Evolutionary conservation across 2,888 invertebrate species (phyloP).

Genomic region (Stenichneumon culpator): DNA sequence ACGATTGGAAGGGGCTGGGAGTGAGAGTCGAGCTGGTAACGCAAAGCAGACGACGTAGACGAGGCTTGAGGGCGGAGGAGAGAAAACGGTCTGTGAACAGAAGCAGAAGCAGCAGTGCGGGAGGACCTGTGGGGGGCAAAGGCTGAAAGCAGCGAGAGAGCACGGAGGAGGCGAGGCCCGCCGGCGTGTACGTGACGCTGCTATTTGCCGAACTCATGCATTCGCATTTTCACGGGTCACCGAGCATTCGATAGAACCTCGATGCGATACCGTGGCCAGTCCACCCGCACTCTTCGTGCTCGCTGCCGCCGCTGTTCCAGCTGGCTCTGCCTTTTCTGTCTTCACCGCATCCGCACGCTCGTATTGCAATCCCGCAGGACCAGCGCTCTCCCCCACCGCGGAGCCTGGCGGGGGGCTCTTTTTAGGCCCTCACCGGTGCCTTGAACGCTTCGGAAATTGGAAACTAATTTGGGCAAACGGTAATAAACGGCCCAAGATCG

Average conservation of each 20-base stretch:
- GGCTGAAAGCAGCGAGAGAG: constrained; percentile 60
- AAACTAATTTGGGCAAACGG: constrained; percentile 78
- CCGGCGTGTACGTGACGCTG: constrained; percentile 76
- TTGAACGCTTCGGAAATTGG: constrained; percentile 72
- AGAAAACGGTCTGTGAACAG: constrained; percentile 27
- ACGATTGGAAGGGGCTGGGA: constrained; percentile 51
- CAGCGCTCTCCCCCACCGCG: constrained; percentile 37
- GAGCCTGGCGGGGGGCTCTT: background rate
- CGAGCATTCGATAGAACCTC: constrained; percentile 76
- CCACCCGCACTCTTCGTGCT: constrained; percentile 59
- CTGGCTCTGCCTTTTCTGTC: constrained; percentile 37
- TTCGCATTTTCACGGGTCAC: constrained; percentile 83
- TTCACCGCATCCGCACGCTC: constrained; percentile 40
- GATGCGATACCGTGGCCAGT: constrained; percentile 58
- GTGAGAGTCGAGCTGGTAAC: constrained; percentile 53
- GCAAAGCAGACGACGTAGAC: constrained; percentile 53
- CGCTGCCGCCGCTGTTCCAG: constrained; percentile 23
- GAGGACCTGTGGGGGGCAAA: constrained; percentile 64
- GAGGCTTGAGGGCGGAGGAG: constrained; percentile 12
- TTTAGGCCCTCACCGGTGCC: constrained; percentile 24
- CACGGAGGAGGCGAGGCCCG: constrained; percentile 62
- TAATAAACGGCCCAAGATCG: constrained; percentile 75
- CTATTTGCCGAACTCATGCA: constrained; percentile 81
- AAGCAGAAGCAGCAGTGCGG: constrained; percentile 49
- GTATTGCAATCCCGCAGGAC: constrained; percentile 52